Percentiles rank a stretch among this genome's conserved stretches.
phyloP scores from a whole-genome alignment of 2,888 invertebrate genomes.

The Ormia ochracea region DNA sequence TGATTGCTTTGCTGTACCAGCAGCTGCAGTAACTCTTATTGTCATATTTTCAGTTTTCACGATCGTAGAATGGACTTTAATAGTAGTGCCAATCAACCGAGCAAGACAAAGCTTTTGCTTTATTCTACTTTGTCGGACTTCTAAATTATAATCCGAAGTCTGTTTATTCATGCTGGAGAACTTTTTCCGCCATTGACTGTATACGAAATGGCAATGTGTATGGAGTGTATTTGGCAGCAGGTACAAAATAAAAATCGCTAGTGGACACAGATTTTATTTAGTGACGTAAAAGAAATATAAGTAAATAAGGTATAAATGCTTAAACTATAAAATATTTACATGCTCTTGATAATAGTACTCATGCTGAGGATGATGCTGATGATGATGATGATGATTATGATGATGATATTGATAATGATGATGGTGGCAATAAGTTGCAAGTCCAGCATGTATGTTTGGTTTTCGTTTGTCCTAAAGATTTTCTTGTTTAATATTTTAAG shows the following conservation, averaged over 20 bases:
- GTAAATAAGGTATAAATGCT: conserved; percentile 26
- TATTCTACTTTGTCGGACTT: too few relatives aligned
- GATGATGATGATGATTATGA: conserved; percentile 39
- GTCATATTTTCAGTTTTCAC: too few relatives aligned
- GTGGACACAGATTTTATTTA: conserved; percentile 1
- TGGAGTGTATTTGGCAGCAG: neutral
- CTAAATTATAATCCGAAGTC: neutral
- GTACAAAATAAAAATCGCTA: neutral
- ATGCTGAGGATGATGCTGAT: too few relatives aligned
- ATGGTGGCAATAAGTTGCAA: conserved; percentile 33
- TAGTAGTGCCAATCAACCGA: too few relatives aligned
- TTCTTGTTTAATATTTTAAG: conserved; percentile 35
- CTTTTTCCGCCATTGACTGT: neutral
- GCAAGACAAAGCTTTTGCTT: neutral
- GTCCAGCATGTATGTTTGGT: neutral
- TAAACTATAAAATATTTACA: conserved; percentile 59
- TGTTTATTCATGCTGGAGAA: neutral
- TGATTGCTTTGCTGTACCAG: too few relatives aligned
- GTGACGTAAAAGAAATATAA: conserved; percentile 13
- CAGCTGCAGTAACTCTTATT: too few relatives aligned
- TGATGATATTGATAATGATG: conserved; percentile 37
- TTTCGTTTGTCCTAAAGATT: neutral
- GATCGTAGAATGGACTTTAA: too few relatives aligned
- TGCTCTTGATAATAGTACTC: conserved; percentile 21
- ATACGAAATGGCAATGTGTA: neutral